These are phyloP conservation scores for Phalacrocorax pelagicus DNA, from an alignment of 2,113 vertebrate species.

Conservation along the genomic window DNA sequence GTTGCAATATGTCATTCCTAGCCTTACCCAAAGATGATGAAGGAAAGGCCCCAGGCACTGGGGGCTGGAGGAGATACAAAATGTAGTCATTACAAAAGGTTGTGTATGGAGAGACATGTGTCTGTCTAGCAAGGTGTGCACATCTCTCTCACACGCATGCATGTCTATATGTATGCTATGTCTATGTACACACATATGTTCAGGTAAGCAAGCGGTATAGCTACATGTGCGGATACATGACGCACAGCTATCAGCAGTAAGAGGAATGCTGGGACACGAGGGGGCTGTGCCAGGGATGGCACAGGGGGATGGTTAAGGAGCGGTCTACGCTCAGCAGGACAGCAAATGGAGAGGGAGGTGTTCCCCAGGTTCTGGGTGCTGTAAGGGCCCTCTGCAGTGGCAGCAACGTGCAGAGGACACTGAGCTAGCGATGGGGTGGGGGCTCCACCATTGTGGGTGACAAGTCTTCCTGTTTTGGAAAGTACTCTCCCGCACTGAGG, in stretches of 20 bases:
- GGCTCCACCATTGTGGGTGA: too few relatives aligned
- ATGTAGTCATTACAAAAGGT: background rate
- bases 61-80: background rate
- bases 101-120: accelerated
- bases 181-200: accelerated
- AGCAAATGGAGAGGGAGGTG: background rate
- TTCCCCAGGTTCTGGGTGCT: background rate
- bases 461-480: background rate
- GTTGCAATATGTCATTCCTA: background rate
- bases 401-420: background rate
- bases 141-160: background rate
- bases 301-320: background rate
- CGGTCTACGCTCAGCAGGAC: accelerated
- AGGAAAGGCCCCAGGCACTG: background rate
- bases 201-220: accelerated
- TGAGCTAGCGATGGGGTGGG: accelerated
- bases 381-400: background rate
- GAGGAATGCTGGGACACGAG: accelerated
- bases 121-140: too few relatives aligned
- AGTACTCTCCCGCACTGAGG: background rate
- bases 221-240: accelerated
- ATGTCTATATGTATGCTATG: accelerated
- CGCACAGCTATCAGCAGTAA: accelerated
- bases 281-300: background rate
- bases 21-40: background rate